These are phyloP conservation scores for Menidia beryllina DNA, from an alignment of 2,113 vertebrate species.

Conservation along the genomic window DNA sequence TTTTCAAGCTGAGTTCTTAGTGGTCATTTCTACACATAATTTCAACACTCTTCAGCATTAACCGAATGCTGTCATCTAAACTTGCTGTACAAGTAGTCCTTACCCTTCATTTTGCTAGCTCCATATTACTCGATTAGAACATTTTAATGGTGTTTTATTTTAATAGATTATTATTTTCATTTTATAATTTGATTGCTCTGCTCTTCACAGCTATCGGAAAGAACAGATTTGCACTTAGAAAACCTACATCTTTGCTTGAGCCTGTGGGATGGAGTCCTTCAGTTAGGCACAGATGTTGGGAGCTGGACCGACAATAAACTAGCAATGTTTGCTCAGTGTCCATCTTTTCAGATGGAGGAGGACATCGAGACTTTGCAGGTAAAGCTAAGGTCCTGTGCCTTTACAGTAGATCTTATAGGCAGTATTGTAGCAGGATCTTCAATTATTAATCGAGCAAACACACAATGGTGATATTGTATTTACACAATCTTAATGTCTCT, in stretches of 20 bases:
- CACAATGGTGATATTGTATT: too few relatives aligned
- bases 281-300: conserved; percentile 81
- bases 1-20: too few relatives aligned
- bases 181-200: background rate
- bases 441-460: too few relatives aligned
- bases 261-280: conserved; percentile 89
- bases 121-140: too few relatives aligned
- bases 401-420: too few relatives aligned
- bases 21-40: too few relatives aligned
- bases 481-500: too few relatives aligned
- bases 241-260: conserved; percentile 84
- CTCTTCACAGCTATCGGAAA: conserved; percentile 88
- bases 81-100: background rate
- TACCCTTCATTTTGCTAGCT: background rate
- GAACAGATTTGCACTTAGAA: conserved; percentile 87
- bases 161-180: too few relatives aligned
- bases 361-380: conserved; percentile 85
- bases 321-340: conserved; percentile 60
- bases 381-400: conserved; percentile 29
- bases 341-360: conserved; percentile 76
- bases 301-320: conserved; percentile 80
- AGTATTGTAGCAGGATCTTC: too few relatives aligned
- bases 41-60: background rate
- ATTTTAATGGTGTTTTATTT: too few relatives aligned
- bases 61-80: background rate